Base-by-base conservation (phyloP, 1,140 invertebrate genomes). In the Leptonema lineaticorne region DNA sequence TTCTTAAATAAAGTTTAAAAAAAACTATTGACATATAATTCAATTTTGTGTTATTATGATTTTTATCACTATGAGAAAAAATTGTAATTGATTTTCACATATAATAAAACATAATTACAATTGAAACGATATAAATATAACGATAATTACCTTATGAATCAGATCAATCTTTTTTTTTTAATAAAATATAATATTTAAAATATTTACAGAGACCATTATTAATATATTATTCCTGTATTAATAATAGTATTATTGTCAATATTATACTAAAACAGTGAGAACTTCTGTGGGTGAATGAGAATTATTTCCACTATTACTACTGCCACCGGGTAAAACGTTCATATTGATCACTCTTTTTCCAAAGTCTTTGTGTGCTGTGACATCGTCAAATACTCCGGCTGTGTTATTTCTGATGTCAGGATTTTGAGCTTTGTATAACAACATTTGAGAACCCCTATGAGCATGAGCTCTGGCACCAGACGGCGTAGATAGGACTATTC, bases 371-470 rank as follows among this genome's bases (percentile, higher is more conserved):
- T 89, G 86, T 8, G 86, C 82, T 37, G 81, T 81, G 16, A 84
- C 85, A 75, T 90, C 89, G 73, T 88, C 87, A 68, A 85, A 85
- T 37, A 89, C 88, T 70, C 88, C 87, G 60, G 89, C 89, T 14
- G 89, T 91, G 78, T 91, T 91, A 77, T 91, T 92, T 67, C 89
- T 84, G 75, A 90, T 88, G 76, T 92, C 90, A 28, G 85, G 83
- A 78, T 89, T 89, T 76, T 89, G 89, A 56, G 88, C 86, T 77
- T 90, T 90, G 78, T 88, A 88, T 60, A 90, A 81, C 76, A 89
- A 79, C 41, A 88, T 87, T 76, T 88, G 84, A 45, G 82, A 86
- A 74, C 84, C 82, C 48, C 83, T 77, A 74, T 85, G 85, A 74
- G 74, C 85, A 41, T 67, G 53, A 79, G 67, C 82, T 82, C 14